phyloP scores from a whole-genome alignment of 2,888 invertebrate genomes.

The Spodoptera picta region DNA sequence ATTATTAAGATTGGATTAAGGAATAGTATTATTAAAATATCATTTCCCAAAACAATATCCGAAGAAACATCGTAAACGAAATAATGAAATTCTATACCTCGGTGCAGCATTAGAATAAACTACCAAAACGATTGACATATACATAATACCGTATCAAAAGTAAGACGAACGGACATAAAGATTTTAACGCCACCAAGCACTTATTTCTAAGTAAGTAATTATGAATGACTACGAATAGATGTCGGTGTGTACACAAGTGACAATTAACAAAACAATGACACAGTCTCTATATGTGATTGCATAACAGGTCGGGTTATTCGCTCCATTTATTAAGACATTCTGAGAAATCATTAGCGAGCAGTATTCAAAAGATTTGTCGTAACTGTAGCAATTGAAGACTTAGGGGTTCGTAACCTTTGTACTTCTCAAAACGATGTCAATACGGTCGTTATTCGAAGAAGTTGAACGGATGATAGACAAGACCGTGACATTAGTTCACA shows the following conservation, averaged over 20 bases:
- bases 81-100: too few species aligned
- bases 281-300: conserved; percentile 56
- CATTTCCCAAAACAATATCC: too few species aligned
- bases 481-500: conserved; percentile 15
- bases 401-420: conserved; percentile 1
- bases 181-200: conserved; percentile 1
- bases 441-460: not conserved
- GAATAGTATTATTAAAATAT: too few species aligned
- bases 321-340: conserved; percentile 63
- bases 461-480: conserved; percentile 26
- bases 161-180: not conserved
- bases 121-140: too few species aligned
- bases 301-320: conserved; percentile 51
- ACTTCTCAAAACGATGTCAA: conserved; percentile 3
- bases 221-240: conserved; percentile 36
- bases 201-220: conserved; percentile 15
- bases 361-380: conserved; percentile 23
- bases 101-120: too few species aligned
- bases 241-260: conserved; percentile 32
- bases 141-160: not conserved
- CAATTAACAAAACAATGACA: conserved; percentile 54
- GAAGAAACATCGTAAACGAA: too few species aligned
- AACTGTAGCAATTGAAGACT: conserved; percentile 34
- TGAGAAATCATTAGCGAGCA: conserved; percentile 54
- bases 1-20: too few species aligned